Evolutionary conservation across 2,888 invertebrate species (phyloP), one percentile per base, ranked within the genome.

Genomic region (Himalopsyche kuldschensis): DNA sequence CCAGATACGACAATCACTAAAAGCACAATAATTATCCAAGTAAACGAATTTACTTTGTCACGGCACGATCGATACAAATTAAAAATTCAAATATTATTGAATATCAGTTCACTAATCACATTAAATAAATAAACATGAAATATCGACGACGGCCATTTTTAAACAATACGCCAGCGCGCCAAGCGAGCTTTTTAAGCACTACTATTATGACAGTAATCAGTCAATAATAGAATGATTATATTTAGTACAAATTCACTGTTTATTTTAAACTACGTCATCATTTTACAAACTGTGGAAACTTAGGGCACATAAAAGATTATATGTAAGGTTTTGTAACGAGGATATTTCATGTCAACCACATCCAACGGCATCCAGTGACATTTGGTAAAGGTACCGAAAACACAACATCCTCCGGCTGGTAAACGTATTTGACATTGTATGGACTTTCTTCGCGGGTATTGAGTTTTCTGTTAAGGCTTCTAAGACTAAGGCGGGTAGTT

Each of bases 381-480:
- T 69, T 69, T 69, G 69, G 69, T 27, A 11, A 27, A 27, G 69
- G 10, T 69, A 11, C 11, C 11, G 69, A 69, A 69, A 27, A 69
- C 69, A 69, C 69, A 69, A 69, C 69, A 69, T 69, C 69, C 69
- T 30, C 69, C 30, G 69, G 3, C 69, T 69, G 69, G 11, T 24
- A 27, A 27, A 24, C 27, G 69, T 55, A 69, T 35, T 46, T 82
- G 24, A 48, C 78, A 75, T 69, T 69, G 80, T 69, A 82, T 20
- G 48, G 69, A 27, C 69, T 69, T 30, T 69, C 69, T 69, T 69
- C 27, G 32, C 20, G 76, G 41, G 32, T 32, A 75, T 78, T 82
- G 75, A 32, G 69, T 75, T 30, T 46, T 75, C 69, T 35, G 20
- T 46, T 79, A 82, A 79, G 79, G 82, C 55, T 63, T 69, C 75